Base-by-base conservation (phyloP, 2,888 invertebrate species). In the Xestia xanthographa region DNA sequence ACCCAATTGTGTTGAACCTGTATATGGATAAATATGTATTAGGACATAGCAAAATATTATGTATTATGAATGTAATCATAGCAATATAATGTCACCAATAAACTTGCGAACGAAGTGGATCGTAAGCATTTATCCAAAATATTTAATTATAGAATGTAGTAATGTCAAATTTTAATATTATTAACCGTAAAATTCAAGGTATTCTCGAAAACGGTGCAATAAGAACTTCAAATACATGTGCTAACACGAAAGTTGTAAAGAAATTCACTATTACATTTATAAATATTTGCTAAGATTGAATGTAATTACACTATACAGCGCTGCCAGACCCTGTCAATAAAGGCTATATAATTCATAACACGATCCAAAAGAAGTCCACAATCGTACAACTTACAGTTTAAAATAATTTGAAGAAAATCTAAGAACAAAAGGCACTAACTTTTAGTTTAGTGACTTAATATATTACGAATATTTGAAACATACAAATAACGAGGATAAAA, bases 261-360 rank as follows among this genome's bases (percentile, higher is more conserved):
- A 92, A 94, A 93, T 93, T 93, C 86, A 91, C 94, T 95, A 94
- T 93, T 93, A 95, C 91, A 93, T 92, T 93, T 91, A 94, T 91
- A 92, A 91, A 93, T 93, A 95, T 95, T 94, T 91, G 92, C 93
- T 95, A 94, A 93, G 91, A 93, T 94, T 94, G 93, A 92, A 91
- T 93, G 94, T 91, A 92, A 93, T 93, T 94, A 94, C 91, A 93
- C 92, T 95, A 92, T 94, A 93, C 93, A 95, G 92, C 94, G 94
- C 93, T 93, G 92, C 94, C 91, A 90, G 95, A 96, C 96, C 96
- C 96, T 96, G 96, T 96, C 92, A 93, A 95, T 94, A 94, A 95
- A 95, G 95, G 95, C 95, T 94, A 94, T 91, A 92, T 88, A 88
- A 90, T 86, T 79, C 77, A 88, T 86, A 88, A 86, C 85, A 88